Conservation (phyloP, 2,113 vertebrate species). For the Triplophysa tibetana region DNA sequence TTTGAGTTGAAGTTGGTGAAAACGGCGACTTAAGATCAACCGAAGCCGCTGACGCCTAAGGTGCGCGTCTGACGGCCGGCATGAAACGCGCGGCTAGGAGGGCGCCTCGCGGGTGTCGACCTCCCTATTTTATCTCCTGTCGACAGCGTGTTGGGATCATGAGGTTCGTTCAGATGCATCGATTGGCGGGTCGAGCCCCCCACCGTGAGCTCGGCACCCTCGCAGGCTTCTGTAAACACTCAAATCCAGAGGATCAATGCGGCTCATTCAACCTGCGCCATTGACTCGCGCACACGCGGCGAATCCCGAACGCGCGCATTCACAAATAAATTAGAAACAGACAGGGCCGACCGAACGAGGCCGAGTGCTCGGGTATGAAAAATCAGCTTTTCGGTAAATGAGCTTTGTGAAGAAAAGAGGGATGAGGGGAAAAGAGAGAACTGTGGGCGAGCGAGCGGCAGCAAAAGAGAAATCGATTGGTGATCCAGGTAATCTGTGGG, state of each 20-base stretch:
- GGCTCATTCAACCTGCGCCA: conserved; percentile 54
- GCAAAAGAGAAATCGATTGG: conserved; percentile 63
- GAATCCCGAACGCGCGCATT: conserved; percentile 28
- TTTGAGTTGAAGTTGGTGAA: background rate
- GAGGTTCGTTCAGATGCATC: conserved; percentile 38
- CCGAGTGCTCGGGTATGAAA: conserved; percentile 38
- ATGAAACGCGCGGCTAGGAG: background rate
- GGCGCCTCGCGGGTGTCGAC: background rate
- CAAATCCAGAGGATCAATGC: conserved; percentile 56
- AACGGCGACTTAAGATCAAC: background rate
- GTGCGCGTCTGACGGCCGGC: background rate
- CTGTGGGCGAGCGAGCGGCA: background rate
- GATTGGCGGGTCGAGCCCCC: conserved; percentile 40
- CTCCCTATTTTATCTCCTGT: conserved; percentile 26
- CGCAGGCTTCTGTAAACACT: conserved; percentile 47
- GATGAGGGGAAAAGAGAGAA: background rate
- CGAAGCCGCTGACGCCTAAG: background rate
- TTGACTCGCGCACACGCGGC: conserved; percentile 20
- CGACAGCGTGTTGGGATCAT: conserved; percentile 35
- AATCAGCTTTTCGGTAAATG: conserved; percentile 53
- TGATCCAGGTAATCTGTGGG: conserved; percentile 71
- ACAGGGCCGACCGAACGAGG: conserved; percentile 36
- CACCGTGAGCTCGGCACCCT: conserved; percentile 22
- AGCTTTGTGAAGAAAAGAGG: conserved; percentile 38
- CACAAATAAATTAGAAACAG: conserved; percentile 43